Evolutionary conservation across 2,888 invertebrate species (phyloP), one percentile per base, ranked within the genome.

Genomic region (Meiosimyza platycephala): DNA sequence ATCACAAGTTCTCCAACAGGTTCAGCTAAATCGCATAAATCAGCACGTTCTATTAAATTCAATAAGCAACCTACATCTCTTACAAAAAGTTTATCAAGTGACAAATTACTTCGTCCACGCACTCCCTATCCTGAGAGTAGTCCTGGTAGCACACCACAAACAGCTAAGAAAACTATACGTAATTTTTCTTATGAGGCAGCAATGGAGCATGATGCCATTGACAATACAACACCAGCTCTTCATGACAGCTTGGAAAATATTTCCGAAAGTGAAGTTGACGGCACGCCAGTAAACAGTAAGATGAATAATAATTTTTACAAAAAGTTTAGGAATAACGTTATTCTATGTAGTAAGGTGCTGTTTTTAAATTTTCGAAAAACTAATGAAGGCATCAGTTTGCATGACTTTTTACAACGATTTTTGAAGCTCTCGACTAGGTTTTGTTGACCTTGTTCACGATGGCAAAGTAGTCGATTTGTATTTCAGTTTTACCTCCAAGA

Each of bases 41-140:
- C 82, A 2, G 62, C 69, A 4, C 76, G 75, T 33, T 82, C 83
- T 0, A 74, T 82, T 22, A 80, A 81, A 57, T 80, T 82, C 51
- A 77, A 81, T 72, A 65, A 78, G 71, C 73, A 64, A 28, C 72
- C 80, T 62, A 16, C 80, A 13, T 48, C 73, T 11, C 77, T 76
- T 60, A 71, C 18, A 18, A 72, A 33, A 22, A 74, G 69, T 59
- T 18, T 67, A 18, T 75, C 78, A 3, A 71, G 70, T 57, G 83
- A 83, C 3, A 82, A 81, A 28, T 76, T 79, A 6, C 65, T 82
- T 13, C 84, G 86, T 11, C 86, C 86, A 1, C 81, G 78, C 22
- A 86, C 86, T 4, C 86, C 86, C 1, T 87, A 83, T 52, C 86
- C 86, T 2, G 85, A 85, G 15, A 83, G 82, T 71, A 74, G 78